Base-by-base conservation (phyloP, 2,113 vertebrate species). In the Argyrosomus japonicus region DNA sequence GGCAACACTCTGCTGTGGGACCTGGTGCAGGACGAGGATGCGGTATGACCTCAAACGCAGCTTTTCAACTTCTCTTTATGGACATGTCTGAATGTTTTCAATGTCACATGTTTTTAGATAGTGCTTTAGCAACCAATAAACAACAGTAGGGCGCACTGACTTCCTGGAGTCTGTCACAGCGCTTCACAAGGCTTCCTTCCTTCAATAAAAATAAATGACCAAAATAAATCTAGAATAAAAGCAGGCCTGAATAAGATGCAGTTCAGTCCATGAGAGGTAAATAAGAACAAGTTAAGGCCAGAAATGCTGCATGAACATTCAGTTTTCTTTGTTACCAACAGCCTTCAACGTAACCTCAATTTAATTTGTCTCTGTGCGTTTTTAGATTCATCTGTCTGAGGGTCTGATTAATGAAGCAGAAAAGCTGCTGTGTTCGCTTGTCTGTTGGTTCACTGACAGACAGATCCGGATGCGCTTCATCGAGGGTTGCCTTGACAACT, bases 391-490 rank as follows among this genome's bases (percentile, higher is more conserved):
- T 92, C 95, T 99, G 80, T 99, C 98, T 53, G 98, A 99, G 94
- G 98, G 98, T 81, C 94, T 99, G 92, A 99, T 99, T 83, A 98
- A 97, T 72, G 98, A 99, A 88, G 98, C 98, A 32, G 98, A 99
- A 94, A 99, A 99, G 94, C 96, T 99, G 91, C 95, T 99, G 54
- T 99, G 98, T 88, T 99, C 98, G 8, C 96, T 99, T 72, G 98
- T 99, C 6, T 99, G 98, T 91, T 99, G 98, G 98, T 99, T 99
- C 95, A 99, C 98, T 5, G 98, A 99, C 94, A 94, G 98, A 71
- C 98, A 99, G 91, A 99, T 99, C 91, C 97, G 98, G 81, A 99
- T 99, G 98, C 97, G 97, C 82, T 99, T 99, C 94, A 99, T 99
- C 68, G 98, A 99, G 95, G 98, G 98, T 87, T 99, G 98, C 93